These are phyloP conservation scores for Zonitis immaculata DNA, from an alignment of 2,888 invertebrate species.

Conservation along the genomic window DNA sequence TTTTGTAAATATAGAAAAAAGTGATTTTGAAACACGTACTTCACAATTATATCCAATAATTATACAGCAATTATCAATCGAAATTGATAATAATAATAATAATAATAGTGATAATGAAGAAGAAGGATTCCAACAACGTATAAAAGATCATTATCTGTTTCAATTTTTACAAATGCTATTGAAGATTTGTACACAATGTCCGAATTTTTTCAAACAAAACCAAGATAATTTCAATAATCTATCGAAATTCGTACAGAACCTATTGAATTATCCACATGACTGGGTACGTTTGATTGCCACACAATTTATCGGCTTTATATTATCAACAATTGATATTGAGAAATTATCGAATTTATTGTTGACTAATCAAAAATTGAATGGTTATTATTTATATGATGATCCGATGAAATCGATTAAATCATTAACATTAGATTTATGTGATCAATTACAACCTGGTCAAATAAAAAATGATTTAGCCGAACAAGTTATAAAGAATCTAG, in stretches of 20 bases:
- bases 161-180: constrained; percentile 68
- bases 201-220: constrained; percentile 53
- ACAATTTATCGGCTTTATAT: constrained; percentile 69
- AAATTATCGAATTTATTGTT: constrained; percentile 54
- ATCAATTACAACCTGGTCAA: constrained; percentile 61
- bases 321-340: constrained; percentile 60
- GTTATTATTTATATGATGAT: constrained; percentile 56
- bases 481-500: constrained; percentile 66
- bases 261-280: constrained; percentile 75
- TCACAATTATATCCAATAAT: constrained; percentile 57
- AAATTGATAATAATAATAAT: constrained; percentile 27
- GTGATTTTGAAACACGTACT: constrained; percentile 64
- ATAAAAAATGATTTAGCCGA: constrained; percentile 70
- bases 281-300: constrained; percentile 80
- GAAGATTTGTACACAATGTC: constrained; percentile 63
- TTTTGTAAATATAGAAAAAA: constrained; percentile 72
- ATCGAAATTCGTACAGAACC: constrained; percentile 62
- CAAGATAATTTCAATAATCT: constrained; percentile 55
- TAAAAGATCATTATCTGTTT: constrained; percentile 69
- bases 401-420: constrained; percentile 61
- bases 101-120: constrained; percentile 52
- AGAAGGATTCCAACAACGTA: constrained; percentile 57
- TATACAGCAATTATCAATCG: constrained; percentile 41
- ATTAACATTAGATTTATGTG: constrained; percentile 68
- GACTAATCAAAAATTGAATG: constrained; percentile 30